phyloP scores from a whole-genome alignment of 2,888 invertebrate species.

The Ophioninae sp. region DNA sequence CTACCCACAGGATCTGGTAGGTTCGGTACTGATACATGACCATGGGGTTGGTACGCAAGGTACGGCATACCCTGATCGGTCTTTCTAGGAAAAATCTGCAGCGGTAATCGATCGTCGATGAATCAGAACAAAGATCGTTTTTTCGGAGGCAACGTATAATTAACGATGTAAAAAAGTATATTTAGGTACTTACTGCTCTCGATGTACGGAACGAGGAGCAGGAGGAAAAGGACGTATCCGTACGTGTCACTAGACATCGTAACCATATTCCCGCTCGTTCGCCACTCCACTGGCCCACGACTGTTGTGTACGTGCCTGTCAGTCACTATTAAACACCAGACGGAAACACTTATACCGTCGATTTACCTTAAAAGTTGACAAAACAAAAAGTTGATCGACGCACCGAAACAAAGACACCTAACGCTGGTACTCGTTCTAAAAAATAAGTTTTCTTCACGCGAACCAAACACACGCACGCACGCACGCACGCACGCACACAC shows the following conservation, averaged over 20 bases:
- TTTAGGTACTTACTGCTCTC: conserved; percentile 85
- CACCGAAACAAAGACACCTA: conserved; percentile 34
- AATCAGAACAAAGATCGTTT: neutral
- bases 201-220: conserved; percentile 87
- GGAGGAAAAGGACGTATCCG: conserved; percentile 85
- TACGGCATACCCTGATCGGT: too few relatives aligned
- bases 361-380: conserved; percentile 27
- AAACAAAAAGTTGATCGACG: conserved; percentile 16
- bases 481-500: neutral
- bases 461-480: neutral
- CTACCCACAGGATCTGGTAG: too few relatives aligned
- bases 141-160: too few relatives aligned
- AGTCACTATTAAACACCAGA: conserved; percentile 59
- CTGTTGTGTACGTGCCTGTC: conserved; percentile 24
- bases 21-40: too few relatives aligned
- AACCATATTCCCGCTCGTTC: conserved; percentile 74
- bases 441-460: neutral
- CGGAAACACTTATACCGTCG: conserved; percentile 20
- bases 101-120: too few relatives aligned
- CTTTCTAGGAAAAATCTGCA: too few relatives aligned
- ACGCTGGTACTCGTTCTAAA: neutral
- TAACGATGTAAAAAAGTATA: conserved; percentile 15
- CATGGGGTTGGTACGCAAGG: too few relatives aligned
- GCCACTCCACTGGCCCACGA: conserved; percentile 55
- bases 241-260: conserved; percentile 80